Evolutionary conservation across 2,888 invertebrate genomes (phyloP).

Genomic region (Zeuzera pyrina): DNA sequence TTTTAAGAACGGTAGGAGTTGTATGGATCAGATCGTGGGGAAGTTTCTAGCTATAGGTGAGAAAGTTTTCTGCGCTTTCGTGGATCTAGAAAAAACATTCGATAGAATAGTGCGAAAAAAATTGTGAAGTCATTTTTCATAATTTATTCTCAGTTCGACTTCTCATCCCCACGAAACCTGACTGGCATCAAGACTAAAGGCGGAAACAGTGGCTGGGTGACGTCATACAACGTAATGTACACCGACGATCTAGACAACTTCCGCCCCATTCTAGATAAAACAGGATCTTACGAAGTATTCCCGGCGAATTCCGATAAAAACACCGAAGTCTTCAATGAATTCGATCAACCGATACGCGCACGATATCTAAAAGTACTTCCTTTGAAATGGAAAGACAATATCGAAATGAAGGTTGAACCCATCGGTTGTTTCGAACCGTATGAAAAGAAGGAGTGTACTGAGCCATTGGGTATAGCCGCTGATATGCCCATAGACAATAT

Average conservation of each 20-base stretch:
- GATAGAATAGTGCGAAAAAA: too few species aligned
- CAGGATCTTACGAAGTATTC: constrained; percentile 73
- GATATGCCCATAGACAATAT: constrained; percentile 78
- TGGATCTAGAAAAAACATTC: too few species aligned
- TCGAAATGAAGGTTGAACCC: constrained; percentile 83
- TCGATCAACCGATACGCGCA: constrained; percentile 81
- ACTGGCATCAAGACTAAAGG: constrained; percentile 86
- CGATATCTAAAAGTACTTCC: constrained; percentile 82
- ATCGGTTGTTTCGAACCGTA: constrained; percentile 85
- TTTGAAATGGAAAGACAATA: constrained; percentile 78
- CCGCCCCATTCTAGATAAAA: constrained; percentile 76
- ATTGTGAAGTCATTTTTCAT: too few species aligned
- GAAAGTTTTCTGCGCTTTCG: too few species aligned
- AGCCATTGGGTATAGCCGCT: constrained; percentile 81
- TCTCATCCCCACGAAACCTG: constrained; percentile 80
- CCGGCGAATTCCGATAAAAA: constrained; percentile 81
- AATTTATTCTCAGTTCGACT: constrained; percentile 86
- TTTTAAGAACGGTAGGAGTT: too few species aligned
- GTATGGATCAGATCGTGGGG: too few species aligned
- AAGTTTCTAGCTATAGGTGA: too few species aligned
- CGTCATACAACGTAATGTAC: constrained; percentile 81
- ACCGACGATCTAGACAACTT: constrained; percentile 80
- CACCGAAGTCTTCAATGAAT: constrained; percentile 75
- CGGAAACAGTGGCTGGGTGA: constrained; percentile 81
- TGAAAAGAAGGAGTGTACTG: constrained; percentile 71